Conservation (phyloP, 2,888 invertebrate species). For the Acheta domesticus region DNA sequence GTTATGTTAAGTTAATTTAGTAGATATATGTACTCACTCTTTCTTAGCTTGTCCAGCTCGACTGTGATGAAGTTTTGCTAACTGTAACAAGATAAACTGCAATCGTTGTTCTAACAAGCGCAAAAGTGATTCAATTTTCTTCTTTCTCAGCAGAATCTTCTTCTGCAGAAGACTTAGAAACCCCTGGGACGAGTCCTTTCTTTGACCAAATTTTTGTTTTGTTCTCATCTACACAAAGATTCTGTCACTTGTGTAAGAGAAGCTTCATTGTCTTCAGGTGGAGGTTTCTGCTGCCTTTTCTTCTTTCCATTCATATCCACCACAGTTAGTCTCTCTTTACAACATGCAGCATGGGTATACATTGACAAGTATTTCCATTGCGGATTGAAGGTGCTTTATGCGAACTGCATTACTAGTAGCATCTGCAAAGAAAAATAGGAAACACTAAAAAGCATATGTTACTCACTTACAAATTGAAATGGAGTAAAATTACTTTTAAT, state of each 20-base stretch:
- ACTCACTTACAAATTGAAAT: too few species aligned
- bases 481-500: too few species aligned
- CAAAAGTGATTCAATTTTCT: conserved; percentile 53
- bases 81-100: conserved; percentile 62
- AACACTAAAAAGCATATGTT: too few species aligned
- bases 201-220: too few species aligned
- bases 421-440: conserved; percentile 40
- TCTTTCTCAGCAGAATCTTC: conserved; percentile 46
- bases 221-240: neutral
- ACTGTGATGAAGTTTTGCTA: conserved; percentile 58
- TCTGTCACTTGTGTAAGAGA: neutral
- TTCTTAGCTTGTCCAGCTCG: conserved; percentile 40
- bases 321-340: conserved; percentile 47
- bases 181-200: too few species aligned
- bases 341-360: conserved; percentile 54
- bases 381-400: conserved; percentile 55
- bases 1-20: neutral
- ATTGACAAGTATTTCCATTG: conserved; percentile 56
- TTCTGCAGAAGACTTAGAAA: too few species aligned
- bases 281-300: neutral
- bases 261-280: neutral
- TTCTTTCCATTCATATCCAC: conserved; percentile 43
- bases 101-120: conserved; percentile 60
- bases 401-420: conserved; percentile 46
- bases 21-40: conserved; percentile 23